phyloP scores from a whole-genome alignment of 2,113 vertebrate species.

The Neolamprologus cancellatus region DNA sequence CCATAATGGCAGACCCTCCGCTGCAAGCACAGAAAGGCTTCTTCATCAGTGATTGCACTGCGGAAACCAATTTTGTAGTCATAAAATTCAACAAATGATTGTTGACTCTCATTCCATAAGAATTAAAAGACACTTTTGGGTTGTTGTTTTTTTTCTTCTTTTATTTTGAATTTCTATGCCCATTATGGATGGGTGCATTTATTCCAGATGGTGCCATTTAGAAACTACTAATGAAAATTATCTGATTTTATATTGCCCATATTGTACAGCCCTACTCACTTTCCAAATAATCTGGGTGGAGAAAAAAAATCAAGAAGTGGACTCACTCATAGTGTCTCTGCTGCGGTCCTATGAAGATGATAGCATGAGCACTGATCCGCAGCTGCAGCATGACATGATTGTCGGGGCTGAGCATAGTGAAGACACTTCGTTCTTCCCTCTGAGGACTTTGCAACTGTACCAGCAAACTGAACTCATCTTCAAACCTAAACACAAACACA shows the following conservation, averaged over 20 bases:
- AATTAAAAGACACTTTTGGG: neutral
- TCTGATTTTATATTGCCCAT: neutral
- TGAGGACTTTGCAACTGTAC: constrained; percentile 73
- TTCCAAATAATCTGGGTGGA: neutral
- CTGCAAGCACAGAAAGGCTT: neutral
- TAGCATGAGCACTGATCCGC: constrained; percentile 59
- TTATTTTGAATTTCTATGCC: neutral
- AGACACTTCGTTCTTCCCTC: constrained; percentile 73
- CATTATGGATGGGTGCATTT: neutral
- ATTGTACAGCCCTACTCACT: neutral
- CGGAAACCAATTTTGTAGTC: neutral
- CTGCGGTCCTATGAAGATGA: constrained; percentile 77
- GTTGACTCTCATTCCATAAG: neutral
- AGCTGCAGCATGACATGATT: constrained; percentile 78
- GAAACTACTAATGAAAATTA: neutral
- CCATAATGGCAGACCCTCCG: neutral
- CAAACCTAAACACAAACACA: constrained; percentile 67
- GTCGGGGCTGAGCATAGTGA: constrained; percentile 75
- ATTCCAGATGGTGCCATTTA: neutral
- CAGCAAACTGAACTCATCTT: constrained; percentile 80
- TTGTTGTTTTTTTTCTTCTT: neutral
- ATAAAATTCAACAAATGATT: neutral
- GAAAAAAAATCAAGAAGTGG: neutral
- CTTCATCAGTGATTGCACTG: neutral
- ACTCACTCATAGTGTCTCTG: constrained; percentile 85